Conservation (phyloP, 2,797 vertebrate genomes). For the Cirrhinus molitorella region DNA sequence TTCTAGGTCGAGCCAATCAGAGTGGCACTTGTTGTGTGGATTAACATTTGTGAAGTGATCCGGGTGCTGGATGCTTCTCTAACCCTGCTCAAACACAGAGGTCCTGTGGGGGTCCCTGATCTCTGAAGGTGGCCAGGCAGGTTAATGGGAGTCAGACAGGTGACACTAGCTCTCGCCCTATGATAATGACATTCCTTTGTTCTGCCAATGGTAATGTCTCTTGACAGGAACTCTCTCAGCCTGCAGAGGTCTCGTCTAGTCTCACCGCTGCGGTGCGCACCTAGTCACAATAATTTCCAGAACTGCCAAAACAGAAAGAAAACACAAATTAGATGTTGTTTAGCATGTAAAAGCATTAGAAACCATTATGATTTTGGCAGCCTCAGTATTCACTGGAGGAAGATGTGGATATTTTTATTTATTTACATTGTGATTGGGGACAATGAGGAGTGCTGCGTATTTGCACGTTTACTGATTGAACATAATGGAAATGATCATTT, state of each 20-base stretch:
- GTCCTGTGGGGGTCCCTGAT: constrained; percentile 44
- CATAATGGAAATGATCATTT: constrained; percentile 22
- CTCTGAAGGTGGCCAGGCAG: constrained; percentile 27
- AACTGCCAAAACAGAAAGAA: constrained; percentile 28
- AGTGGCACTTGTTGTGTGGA: constrained; percentile 19
- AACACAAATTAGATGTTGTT: constrained; percentile 30
- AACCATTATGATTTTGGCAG: constrained; percentile 47
- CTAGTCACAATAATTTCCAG: constrained; percentile 34
- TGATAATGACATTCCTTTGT: constrained; percentile 54
- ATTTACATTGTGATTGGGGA: constrained; percentile 30
- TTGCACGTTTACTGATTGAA: constrained; percentile 29
- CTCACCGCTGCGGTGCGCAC: constrained; percentile 15
- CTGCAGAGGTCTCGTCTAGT: constrained; percentile 35
- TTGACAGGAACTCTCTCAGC: constrained; percentile 55
- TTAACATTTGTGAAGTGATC: constrained; percentile 28
- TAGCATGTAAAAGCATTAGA: constrained; percentile 36
- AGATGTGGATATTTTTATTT: constrained; percentile 28
- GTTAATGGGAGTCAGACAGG: constrained; percentile 60
- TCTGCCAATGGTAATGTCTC: constrained; percentile 51
- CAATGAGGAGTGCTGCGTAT: constrained; percentile 17
- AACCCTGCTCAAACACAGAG: constrained; percentile 41
- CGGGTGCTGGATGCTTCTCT: neutral
- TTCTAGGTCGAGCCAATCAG: constrained; percentile 1
- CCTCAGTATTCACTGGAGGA: constrained; percentile 31
- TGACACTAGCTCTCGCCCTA: constrained; percentile 40